phyloP scores from a whole-genome alignment of 2,113 vertebrate genomes.

The Megaceryle maxima region DNA sequence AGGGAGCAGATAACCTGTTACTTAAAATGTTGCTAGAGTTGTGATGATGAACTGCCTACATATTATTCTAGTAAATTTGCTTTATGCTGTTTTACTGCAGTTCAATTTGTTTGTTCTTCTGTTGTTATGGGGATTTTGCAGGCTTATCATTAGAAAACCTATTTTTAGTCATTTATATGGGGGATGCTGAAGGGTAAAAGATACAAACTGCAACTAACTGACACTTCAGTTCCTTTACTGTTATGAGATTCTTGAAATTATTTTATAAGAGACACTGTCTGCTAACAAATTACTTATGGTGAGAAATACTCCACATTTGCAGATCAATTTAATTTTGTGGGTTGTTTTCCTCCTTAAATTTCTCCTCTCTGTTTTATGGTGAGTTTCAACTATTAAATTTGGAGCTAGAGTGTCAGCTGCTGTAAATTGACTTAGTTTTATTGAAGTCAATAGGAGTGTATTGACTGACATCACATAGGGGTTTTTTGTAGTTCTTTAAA shows the following conservation, averaged over 20 bases:
- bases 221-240: not conserved
- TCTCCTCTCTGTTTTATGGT: not conserved
- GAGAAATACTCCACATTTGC: not conserved
- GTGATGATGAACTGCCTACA: not conserved
- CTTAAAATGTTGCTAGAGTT: conserved; percentile 2
- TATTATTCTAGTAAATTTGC: not conserved
- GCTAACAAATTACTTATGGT: not conserved
- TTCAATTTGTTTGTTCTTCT: not conserved
- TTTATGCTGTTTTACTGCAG: not conserved
- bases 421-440: not conserved
- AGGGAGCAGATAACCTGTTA: not conserved
- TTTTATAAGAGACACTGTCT: not conserved
- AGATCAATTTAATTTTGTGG: not conserved
- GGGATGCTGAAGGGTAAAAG: not conserved
- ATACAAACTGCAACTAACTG: not conserved
- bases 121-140: not conserved
- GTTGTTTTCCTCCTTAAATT: not conserved
- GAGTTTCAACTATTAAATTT: not conserved
- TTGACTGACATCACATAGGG: not conserved
- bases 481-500: not conserved
- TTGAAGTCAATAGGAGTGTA: not conserved
- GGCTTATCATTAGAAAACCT: not conserved
- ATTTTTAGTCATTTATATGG: not conserved
- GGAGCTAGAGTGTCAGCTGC: not conserved
- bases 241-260: not conserved